Conservation (phyloP, 2,797 vertebrate species). For the Anguilla megastoma region DNA sequence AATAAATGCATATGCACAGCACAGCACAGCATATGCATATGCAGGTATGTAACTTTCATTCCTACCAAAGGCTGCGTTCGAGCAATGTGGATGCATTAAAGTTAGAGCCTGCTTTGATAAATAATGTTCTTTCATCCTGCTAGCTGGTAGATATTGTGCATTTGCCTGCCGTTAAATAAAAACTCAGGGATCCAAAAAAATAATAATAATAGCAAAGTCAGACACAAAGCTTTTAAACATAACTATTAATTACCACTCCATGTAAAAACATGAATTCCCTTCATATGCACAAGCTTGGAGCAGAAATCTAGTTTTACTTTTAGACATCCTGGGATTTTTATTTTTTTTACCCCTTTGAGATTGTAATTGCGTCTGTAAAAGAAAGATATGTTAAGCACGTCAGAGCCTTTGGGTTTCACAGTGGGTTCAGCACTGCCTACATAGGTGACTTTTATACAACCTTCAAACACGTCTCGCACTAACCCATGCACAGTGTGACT, state of each 20-base stretch:
- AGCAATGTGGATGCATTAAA: not conserved
- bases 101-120: not conserved
- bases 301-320: conserved; percentile 1
- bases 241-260: not conserved
- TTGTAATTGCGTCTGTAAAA: conserved; percentile 13
- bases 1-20: not conserved
- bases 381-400: conserved; percentile 22
- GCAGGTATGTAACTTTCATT: not conserved
- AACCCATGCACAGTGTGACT: not conserved
- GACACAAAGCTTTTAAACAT: not conserved
- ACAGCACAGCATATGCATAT: too few species aligned
- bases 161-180: not conserved
- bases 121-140: not conserved
- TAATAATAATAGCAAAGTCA: not conserved
- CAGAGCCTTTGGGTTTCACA: not conserved
- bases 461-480: conserved; percentile 7
- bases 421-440: not conserved
- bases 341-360: not conserved
- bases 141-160: not conserved
- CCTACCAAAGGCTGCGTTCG: not conserved
- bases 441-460: conserved; percentile 23
- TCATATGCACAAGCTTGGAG: not conserved
- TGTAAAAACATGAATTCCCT: conserved; percentile 11
- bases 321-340: not conserved
- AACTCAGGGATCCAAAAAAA: not conserved